Percentiles rank a stretch among this genome's conserved stretches.
These are phyloP conservation scores for Chelonia mydas DNA, from an alignment of 2,797 vertebrate species.

Conservation along the genomic window DNA sequence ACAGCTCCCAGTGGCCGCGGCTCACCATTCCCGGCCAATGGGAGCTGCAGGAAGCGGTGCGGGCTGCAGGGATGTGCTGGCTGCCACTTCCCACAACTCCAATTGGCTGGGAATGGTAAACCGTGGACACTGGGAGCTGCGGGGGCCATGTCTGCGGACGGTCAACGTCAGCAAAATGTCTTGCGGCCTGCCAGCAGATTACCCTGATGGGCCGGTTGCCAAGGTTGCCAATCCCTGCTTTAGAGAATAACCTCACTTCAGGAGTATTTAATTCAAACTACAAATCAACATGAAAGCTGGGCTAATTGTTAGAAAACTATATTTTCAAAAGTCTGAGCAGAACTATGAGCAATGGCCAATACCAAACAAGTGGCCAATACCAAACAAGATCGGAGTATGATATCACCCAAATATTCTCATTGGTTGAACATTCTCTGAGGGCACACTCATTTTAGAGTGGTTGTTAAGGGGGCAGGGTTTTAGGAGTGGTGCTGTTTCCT, in stretches of 20 bases:
- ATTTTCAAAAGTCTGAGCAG: neutral
- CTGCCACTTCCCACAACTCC: too few relatives aligned
- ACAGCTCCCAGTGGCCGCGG: too few relatives aligned
- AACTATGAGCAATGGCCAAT: slow-evolving; percentile 20
- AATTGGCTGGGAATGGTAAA: too few relatives aligned
- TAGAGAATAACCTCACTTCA: neutral
- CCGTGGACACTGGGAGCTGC: too few relatives aligned
- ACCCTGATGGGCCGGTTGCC: too few relatives aligned
- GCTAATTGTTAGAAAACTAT: slow-evolving; percentile 25
- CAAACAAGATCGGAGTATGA: slow-evolving; percentile 12
- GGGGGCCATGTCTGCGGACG: too few relatives aligned
- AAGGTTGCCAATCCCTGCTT: too few relatives aligned
- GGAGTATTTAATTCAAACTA: neutral
- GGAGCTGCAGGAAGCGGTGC: too few relatives aligned
- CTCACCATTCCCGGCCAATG: too few relatives aligned
- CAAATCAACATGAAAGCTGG: slow-evolving; percentile 29
- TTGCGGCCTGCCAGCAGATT: too few relatives aligned
- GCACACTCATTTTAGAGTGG: slow-evolving; percentile 18
- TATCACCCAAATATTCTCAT: slow-evolving; percentile 9
- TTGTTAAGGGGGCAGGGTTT: slow-evolving; percentile 8
- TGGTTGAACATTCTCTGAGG: slow-evolving; percentile 3
- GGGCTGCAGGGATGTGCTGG: too few relatives aligned
- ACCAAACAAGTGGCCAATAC: neutral
- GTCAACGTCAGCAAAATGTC: too few relatives aligned
- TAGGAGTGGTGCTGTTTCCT: slow-evolving; percentile 30